Evolutionary conservation across 1,140 invertebrate genomes (phyloP).

Genomic region (Ceratosolen solmsi): DNA sequence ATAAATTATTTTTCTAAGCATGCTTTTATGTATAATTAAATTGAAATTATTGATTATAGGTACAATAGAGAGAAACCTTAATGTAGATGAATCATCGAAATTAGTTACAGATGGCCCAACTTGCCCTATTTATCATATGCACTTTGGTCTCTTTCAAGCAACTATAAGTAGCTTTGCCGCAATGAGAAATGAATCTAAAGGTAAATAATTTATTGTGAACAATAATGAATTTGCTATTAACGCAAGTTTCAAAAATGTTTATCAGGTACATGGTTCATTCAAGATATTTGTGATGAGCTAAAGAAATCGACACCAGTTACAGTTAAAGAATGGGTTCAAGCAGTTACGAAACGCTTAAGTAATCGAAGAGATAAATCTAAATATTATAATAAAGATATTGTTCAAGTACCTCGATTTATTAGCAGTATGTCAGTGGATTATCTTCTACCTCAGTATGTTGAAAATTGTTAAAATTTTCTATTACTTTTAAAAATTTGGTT

Average conservation of each 20-base stretch:
- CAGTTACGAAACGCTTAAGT: constrained; percentile 23
- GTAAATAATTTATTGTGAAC: background rate
- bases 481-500: too few relatives aligned
- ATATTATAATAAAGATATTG: constrained; percentile 1
- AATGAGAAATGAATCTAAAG: constrained; percentile 31
- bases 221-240: background rate
- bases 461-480: constrained; percentile 29
- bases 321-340: constrained; percentile 17
- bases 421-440: constrained; percentile 20
- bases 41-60: too few relatives aligned
- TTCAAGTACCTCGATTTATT: constrained; percentile 26
- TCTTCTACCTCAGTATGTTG: constrained; percentile 17
- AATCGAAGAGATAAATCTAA: constrained; percentile 2
- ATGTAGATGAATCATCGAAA: background rate
- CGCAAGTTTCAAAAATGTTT: constrained; percentile 18
- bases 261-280: constrained; percentile 42
- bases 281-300: constrained; percentile 36
- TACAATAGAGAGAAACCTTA: background rate
- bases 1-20: too few relatives aligned
- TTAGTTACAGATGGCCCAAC: constrained; percentile 32
- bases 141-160: constrained; percentile 42
- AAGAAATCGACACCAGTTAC: constrained; percentile 7
- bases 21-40: too few relatives aligned
- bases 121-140: constrained; percentile 10
- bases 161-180: constrained; percentile 37